These are phyloP conservation scores for Arrhopalites spinosus DNA, from an alignment of 2,888 invertebrate genomes.

Conservation along the genomic window DNA sequence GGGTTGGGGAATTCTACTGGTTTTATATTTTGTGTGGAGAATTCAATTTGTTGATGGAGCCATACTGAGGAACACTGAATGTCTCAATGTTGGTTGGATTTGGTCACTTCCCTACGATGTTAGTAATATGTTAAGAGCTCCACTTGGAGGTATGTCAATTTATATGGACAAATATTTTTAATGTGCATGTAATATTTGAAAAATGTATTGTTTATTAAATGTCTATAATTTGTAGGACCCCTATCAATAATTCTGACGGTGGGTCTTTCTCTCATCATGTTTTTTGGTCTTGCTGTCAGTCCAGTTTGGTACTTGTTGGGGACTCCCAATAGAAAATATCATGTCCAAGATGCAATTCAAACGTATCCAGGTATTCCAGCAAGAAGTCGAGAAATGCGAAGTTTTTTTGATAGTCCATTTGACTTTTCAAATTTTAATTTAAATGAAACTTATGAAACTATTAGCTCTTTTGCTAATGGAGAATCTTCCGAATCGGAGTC, in stretches of 20 bases:
- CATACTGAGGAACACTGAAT: conserved; percentile 39
- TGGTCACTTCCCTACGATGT: conserved; percentile 53
- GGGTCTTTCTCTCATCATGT: conserved; percentile 44
- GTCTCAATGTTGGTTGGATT: conserved; percentile 50
- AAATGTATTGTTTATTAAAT: no score
- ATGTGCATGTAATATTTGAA: neutral
- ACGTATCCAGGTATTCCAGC: neutral
- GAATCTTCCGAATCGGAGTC: neutral
- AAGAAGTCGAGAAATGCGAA: neutral
- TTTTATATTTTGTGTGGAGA: neutral
- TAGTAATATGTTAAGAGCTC: conserved; percentile 51
- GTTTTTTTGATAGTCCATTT: neutral
- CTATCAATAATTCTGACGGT: conserved; percentile 40
- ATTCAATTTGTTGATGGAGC: neutral
- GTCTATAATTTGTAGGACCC: conserved; percentile 25
- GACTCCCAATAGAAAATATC: conserved; percentile 47
- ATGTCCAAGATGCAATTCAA: conserved; percentile 38
- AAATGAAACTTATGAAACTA: neutral
- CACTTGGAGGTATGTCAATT: conserved; percentile 33
- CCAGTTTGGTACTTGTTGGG: conserved; percentile 53
- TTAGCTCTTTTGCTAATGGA: neutral
- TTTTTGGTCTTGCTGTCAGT: conserved; percentile 48
- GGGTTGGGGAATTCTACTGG: no score
- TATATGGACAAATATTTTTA: neutral
- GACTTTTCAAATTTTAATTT: neutral